Evolutionary conservation across 2,113 vertebrate species (phyloP), one percentile per base, ranked within the genome.

Genomic region (Thunnus maccoyii): DNA sequence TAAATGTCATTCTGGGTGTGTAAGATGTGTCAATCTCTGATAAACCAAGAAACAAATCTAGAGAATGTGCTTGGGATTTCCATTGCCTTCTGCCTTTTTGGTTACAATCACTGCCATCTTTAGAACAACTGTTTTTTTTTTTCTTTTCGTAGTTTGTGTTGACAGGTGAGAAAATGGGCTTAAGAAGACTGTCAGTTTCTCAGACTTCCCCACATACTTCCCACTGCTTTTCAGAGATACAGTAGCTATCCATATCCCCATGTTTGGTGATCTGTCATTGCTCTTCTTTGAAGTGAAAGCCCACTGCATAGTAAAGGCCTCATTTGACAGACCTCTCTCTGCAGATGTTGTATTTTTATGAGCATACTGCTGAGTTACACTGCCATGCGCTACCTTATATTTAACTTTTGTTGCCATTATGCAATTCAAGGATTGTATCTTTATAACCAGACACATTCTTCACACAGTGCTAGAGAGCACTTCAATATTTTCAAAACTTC

Each of bases 251-350:
- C 83, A 69, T 56, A 77, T 74, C 50, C 67, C 64, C 25, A 41
- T 77, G 68, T 78, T 62, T 77, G 78, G 61, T 81, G 84, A 89
- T 74, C 76, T 88, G 87, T 86, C 82, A 85, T 36, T 57, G 65
- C 60, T 76, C 57, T 70, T 51, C 60, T 87, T 74, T 44, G 54
- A 73, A 85, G 73, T 44, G 71, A 84, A 76, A 86, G 67, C 70
- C 78, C 17, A 55, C 41, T 63, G 44, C 36, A 72, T 44, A 71
- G 52, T 82, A 52, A 71, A 52, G 66, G 22, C 63, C 47, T 82
- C 70, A 36, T 63, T 71, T 89, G 73, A 82, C 83, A 84, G 58
- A 62, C 65, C 52, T 65, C 66, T 36, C 66, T 76, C 57, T 62
- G 57, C 46, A 73, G 67, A 82, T 22, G 57, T 44, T 71, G 50